Conservation (phyloP, 2,888 invertebrate species). For the Uloborus plumipes region DNA sequence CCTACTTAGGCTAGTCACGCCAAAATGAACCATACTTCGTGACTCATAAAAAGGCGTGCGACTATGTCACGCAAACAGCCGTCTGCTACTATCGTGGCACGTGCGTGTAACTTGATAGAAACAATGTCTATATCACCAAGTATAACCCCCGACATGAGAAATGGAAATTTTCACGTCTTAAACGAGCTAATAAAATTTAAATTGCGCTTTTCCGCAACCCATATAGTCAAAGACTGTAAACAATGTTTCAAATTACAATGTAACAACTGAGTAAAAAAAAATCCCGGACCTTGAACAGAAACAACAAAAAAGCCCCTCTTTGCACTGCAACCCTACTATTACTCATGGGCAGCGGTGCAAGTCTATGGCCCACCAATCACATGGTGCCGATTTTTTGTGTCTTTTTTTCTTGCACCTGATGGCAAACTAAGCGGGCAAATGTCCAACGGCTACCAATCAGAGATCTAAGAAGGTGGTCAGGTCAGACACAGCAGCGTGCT, state of each 20-base stretch:
- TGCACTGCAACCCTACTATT: conserved; percentile 29
- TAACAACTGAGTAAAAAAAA: conserved; percentile 10
- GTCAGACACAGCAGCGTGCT: conserved; percentile 38
- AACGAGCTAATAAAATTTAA: conserved; percentile 2
- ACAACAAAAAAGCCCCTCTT: conserved; percentile 5
- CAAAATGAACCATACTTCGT: no score
- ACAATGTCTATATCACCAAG: no score
- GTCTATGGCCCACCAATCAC: conserved; percentile 36
- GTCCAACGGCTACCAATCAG: conserved; percentile 46
- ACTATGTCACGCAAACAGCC: no score
- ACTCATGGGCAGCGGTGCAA: conserved; percentile 47
- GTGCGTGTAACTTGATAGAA: no score
- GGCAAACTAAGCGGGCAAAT: conserved; percentile 39
- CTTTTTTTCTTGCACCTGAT: conserved; percentile 39
- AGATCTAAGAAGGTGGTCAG: conserved; percentile 46
- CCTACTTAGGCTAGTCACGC: no score
- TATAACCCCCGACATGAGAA: no score
- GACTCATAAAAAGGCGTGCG: no score
- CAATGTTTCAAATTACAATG: conserved; percentile 21
- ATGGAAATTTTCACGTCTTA: no score
- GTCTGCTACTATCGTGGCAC: no score
- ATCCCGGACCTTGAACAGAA: conserved; percentile 37
- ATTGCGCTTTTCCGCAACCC: conserved; percentile 26
- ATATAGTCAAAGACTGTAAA: conserved; percentile 27
- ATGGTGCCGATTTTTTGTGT: conserved; percentile 20